Evolutionary conservation across 2,888 invertebrate species (phyloP), one percentile per base, ranked within the genome.

Genomic region (Patella depressa): DNA sequence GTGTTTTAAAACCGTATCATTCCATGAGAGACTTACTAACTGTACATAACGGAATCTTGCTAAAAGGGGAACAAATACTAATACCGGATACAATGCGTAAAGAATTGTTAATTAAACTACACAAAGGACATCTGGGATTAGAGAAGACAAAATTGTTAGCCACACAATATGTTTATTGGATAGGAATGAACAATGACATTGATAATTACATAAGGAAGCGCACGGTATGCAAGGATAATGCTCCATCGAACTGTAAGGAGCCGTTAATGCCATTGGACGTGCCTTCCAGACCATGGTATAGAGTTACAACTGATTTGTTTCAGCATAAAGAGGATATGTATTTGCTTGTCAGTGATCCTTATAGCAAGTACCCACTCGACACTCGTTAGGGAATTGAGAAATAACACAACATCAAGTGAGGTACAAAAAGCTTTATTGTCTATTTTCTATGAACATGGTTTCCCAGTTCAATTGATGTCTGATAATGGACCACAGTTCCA

Each of bases 151-250:
- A 65, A 65, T 24, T 65, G n/a, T 65, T 65, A 65, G 65, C 19
- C 24, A 19, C 24, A 12, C 19, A 65, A 11, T 9, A 19, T 65
- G 65, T 65, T 65, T 65, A 65, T 65, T 65, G 65, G 65, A 3
- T 65, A 65, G 65, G 65, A 11, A 65, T 65, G n/a, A 65, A 65
- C 12, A 65, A 65, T 19, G 65, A 65, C 65, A 65, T 65, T 65
- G 65, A 65, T 14, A 65, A 65, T 65, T 65, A 19, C 24, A 65
- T 65, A 19, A 65, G 15, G 19, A 65, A 24, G 65, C 24, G 65
- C 19, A 19, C 65, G 9, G 24, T 65, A 9, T 65, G 65, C 14
- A 11, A 65, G 24, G 19, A 65, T 12, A n/a, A 65, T 12, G n/a
- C 65, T 24, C n/a, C 24, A 65, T 65, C 65, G 19, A 65, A 65